Percentiles rank a stretch among this genome's conserved stretches.
Evolutionary conservation across 2,888 invertebrate species (phyloP).

Genomic region (Melangyna quadrimaculata): DNA sequence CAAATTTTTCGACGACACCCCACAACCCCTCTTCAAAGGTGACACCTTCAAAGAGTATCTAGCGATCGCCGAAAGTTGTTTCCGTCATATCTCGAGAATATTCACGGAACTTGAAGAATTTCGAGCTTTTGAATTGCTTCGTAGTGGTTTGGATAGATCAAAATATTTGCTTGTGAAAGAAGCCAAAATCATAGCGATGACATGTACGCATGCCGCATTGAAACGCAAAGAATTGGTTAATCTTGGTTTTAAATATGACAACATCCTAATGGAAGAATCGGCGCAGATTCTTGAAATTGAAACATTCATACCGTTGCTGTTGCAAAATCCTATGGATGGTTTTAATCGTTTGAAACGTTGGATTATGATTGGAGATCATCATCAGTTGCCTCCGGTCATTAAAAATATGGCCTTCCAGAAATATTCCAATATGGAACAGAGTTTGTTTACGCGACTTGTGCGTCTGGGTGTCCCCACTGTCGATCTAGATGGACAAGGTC

Average conservation of each 20-base stretch:
- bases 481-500: constrained; percentile 98
- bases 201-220: constrained; percentile 99
- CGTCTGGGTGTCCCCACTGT: constrained; percentile 98
- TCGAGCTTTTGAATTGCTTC: constrained; percentile 96
- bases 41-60: constrained; percentile 90
- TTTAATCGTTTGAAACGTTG: constrained; percentile 97
- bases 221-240: constrained; percentile 97
- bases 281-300: constrained; percentile 99
- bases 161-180: constrained; percentile 98
- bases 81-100: constrained; percentile 95
- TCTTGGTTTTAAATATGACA: constrained; percentile 98
- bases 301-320: constrained; percentile 97
- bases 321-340: constrained; percentile 99
- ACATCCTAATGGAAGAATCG: constrained; percentile 99
- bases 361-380: constrained; percentile 99
- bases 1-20: constrained; percentile 95
- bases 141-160: constrained; percentile 97
- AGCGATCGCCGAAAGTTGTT: constrained; percentile 95
- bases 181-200: constrained; percentile 99
- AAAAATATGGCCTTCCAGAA: constrained; percentile 99
- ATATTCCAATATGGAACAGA: constrained; percentile 99
- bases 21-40: constrained; percentile 94
- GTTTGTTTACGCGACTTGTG: constrained; percentile 97
- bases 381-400: constrained; percentile 99
- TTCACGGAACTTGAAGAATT: constrained; percentile 99